Evolutionary conservation across 2,888 invertebrate species (phyloP).

Genomic region (Apamea anceps): DNA sequence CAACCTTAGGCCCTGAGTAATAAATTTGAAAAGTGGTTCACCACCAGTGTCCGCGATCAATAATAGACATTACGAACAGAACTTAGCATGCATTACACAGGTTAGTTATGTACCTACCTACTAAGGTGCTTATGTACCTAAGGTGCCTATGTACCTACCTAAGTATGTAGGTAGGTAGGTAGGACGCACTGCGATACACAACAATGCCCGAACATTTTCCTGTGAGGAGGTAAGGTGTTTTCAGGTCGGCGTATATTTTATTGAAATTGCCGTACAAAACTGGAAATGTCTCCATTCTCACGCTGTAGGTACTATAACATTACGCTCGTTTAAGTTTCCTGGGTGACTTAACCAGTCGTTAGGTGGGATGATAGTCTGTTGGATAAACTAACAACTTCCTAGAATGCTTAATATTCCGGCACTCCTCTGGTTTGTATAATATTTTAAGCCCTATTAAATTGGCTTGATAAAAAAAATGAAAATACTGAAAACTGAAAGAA

Average conservation of each 20-base stretch:
- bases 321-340: slow-evolving; percentile 34
- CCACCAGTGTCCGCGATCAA: neutral
- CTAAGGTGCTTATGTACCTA: too few relatives aligned
- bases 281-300: slow-evolving; percentile 23
- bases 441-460: neutral
- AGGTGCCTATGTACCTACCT: too few relatives aligned
- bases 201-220: slow-evolving; percentile 4
- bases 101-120: neutral
- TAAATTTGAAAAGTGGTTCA: too few relatives aligned
- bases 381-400: slow-evolving; percentile 31
- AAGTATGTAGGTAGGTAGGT: neutral
- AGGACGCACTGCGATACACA: neutral
- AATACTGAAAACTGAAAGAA: neutral
- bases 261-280: slow-evolving; percentile 10
- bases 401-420: slow-evolving; percentile 16
- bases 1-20: too few relatives aligned
- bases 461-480: neutral
- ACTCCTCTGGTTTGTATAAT: neutral
- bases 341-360: slow-evolving; percentile 23
- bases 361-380: slow-evolving; percentile 23
- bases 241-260: slow-evolving; percentile 22
- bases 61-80: neutral
- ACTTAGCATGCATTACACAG: neutral
- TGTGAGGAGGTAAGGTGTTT: slow-evolving; percentile 5
- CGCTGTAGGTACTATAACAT: neutral